Base-by-base conservation (phyloP, 2,797 vertebrate genomes). In the Muscicapa striata region DNA sequence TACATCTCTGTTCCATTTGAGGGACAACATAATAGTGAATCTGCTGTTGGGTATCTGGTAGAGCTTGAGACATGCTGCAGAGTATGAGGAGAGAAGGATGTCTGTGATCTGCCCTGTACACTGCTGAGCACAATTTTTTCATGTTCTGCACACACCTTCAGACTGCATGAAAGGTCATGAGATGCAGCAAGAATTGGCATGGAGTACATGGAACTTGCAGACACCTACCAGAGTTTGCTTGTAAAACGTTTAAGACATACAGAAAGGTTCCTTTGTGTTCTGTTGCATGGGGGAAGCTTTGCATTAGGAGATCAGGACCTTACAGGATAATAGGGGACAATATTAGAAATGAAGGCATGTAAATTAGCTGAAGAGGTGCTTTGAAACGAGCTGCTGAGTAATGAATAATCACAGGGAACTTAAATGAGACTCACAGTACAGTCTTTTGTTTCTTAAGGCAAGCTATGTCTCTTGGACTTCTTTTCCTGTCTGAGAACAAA, bases 401-500 rank as follows among this genome's bases (percentile, higher is more conserved):
- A 83, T 41, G 75, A 95, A 81, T 82, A 86, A 84, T 73, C 74
- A 75, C 72, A 58, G 45, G 15, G 29, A 87, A 91, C 72, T 80
- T 69, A 82, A 83, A 72, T 51, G 36, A 94, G n/a, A 78, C 9
- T 40, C 58, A 34, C 46, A 55, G 63, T 69, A 54, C 34, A 86
- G 58, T 40, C 62, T 88, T 86, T 82, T 84, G 51, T 87, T 90
- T 85, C 91, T 79, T 52, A 84, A 81, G 62, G 55, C 58, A 84
- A 77, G 46, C 38, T 62, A 16, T 41, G 16, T 85, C 79, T 81
- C 69, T 45, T 58, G 55, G 70, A 84, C 32, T 77, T 66, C 68
- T 68, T 62, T 76, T 54, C 36, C 64, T 80, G 61, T 59, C 68
- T 51, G 76, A 85, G 90, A 69, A 95, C 86, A 93, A 95, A 96